Evolutionary conservation across 2,888 invertebrate genomes (phyloP).

Genomic region (Oasisia sp.): DNA sequence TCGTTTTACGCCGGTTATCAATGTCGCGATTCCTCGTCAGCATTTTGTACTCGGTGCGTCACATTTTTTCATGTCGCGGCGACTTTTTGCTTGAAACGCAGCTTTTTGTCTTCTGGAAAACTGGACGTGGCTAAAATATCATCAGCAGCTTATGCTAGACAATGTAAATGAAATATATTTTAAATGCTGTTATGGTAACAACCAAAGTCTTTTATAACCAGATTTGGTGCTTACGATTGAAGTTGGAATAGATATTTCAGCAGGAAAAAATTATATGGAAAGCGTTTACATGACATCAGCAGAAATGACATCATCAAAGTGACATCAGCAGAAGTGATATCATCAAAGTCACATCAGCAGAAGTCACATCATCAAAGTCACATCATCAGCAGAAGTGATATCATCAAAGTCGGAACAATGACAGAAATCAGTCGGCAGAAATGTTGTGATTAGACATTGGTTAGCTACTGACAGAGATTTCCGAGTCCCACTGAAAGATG

Average conservation of each 20-base stretch:
- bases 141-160: background rate
- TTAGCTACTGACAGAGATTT: background rate
- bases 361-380: too few species aligned
- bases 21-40: background rate
- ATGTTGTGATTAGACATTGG: background rate
- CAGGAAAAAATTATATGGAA: background rate
- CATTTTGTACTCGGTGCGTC: background rate
- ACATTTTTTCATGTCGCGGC: background rate
- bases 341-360: too few species aligned
- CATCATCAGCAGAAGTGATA: background rate
- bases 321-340: background rate
- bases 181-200: background rate
- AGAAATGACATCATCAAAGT: background rate
- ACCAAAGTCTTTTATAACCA: too few species aligned
- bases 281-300: background rate
- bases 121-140: background rate
- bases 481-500: background rate
- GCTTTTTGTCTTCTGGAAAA: background rate
- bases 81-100: conserved; percentile 7
- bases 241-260: too few species aligned
- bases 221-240: too few species aligned
- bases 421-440: background rate
- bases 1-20: background rate
- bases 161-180: background rate
- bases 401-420: background rate